Evolutionary conservation across 2,797 vertebrate species (phyloP), one percentile per base, ranked within the genome.

Genomic region (Parambassis ranga): DNA sequence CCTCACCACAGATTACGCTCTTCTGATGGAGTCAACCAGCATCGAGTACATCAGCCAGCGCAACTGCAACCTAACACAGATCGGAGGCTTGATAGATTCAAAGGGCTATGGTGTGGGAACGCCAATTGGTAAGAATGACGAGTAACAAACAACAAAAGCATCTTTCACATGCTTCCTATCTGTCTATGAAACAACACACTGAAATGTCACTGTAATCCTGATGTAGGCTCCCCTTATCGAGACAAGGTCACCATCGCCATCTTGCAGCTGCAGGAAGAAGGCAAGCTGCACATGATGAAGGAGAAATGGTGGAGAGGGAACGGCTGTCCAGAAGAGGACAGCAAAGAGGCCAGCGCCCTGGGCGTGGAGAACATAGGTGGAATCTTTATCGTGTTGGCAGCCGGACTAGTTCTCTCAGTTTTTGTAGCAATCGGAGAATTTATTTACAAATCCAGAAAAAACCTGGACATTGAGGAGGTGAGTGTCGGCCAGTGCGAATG

Each of bases 271-370:
- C 97, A 99, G 89, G 98, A 99, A 59, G 97, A 98, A 65, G 98
- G 97, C 4, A 99, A 97, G 75, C 89, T 99, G 48, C 98, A 98
- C 84, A 96, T 98, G 96, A 98, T 99, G 96, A 99, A 99, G 85
- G 98, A 99, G 83, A 99, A 98, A 72, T 99, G 98, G 98, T 99
- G 98, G 98, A 64, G 96, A 27, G 97, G 98, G 2, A 98, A 97
- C 0, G 97, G 97, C 38, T 99, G 98, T 68, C 97, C 98, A 0
- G 96, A 99, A 84, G 97, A 98, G 78, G 98, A 98, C 81, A 96
- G 93, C 90, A 98, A 96, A 65, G 98, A 98, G 77, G 97, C 98
- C 80, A 98, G 97, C 4, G 97, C 98, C 38, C 86, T 99, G 0
- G 98, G 97, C 0, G 95, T 99, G 73, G 96, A 99, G 87, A 98